These are phyloP conservation scores for Mesocentrotus franciscanus DNA, from an alignment of 53 echinoderm and acorn worm species.

Conservation along the genomic window DNA sequence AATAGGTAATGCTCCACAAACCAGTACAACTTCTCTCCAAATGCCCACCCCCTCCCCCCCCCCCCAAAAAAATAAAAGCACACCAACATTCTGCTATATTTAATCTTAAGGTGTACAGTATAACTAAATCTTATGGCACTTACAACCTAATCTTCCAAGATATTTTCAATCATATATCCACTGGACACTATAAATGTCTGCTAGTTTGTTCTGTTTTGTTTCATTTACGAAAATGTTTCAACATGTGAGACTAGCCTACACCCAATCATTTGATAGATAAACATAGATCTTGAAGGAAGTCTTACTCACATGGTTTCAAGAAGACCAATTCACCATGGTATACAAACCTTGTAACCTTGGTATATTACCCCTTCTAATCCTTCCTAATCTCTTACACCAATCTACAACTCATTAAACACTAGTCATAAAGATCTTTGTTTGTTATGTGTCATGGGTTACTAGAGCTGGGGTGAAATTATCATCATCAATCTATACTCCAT, in stretches of 20 bases:
- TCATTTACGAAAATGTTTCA: not conserved
- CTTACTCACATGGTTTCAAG: constrained; percentile 60
- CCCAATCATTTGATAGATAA: not conserved
- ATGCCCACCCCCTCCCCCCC: not conserved
- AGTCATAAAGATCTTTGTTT: constrained; percentile 40
- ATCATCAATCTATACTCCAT: not conserved
- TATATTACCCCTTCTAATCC: constrained; percentile 43
- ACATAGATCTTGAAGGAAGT: not conserved
- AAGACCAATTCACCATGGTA: constrained; percentile 40
- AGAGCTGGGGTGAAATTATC: constrained; percentile 4
- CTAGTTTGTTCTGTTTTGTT: not conserved
- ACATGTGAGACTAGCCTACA: not conserved
- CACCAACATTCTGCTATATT: not conserved
- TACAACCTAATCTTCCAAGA: not conserved
- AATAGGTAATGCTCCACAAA: not conserved
- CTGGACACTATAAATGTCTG: too few relatives aligned
- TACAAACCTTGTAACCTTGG: constrained; percentile 34
- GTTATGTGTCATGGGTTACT: constrained; percentile 53
- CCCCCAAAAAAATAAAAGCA: not conserved
- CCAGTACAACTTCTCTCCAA: not conserved
- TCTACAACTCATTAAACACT: constrained; percentile 38
- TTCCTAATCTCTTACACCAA: constrained; percentile 46
- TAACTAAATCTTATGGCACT: not conserved
- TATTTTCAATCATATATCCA: too few relatives aligned
- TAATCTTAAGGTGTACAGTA: not conserved